phyloP scores from a whole-genome alignment of 2,888 invertebrate species.

The Coremacera marginata region DNA sequence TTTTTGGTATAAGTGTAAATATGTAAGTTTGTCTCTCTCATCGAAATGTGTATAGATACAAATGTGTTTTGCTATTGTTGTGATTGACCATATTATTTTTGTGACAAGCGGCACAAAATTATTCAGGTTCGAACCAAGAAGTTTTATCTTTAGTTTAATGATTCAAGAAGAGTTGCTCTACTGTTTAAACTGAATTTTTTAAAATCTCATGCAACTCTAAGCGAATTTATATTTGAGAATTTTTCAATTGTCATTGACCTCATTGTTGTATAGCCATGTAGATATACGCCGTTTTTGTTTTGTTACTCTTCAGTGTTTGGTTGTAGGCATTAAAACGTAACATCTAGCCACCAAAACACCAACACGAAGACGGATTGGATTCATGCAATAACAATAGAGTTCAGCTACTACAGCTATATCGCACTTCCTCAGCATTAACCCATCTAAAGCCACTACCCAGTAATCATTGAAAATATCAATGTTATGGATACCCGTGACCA shows the following conservation, averaged over 20 bases:
- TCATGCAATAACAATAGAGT: too few species aligned
- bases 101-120: background rate
- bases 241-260: slow-evolving; percentile 37
- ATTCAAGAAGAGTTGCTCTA: too few species aligned
- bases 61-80: slow-evolving; percentile 1
- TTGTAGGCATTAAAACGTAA: background rate
- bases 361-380: too few species aligned
- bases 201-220: too few species aligned
- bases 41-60: background rate
- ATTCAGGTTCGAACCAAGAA: background rate
- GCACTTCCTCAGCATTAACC: too few species aligned
- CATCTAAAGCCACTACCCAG: too few species aligned
- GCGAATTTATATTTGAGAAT: background rate
- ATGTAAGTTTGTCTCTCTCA: background rate
- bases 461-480: too few species aligned
- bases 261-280: slow-evolving; percentile 27
- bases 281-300: background rate
- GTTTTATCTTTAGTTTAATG: too few species aligned
- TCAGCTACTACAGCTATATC: too few species aligned
- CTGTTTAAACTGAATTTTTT: too few species aligned
- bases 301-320: background rate
- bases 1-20: background rate
- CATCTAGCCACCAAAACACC: background rate
- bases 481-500: too few species aligned
- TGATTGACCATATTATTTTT: background rate